These are phyloP conservation scores for Drosophila buzzatii DNA, from an alignment of 2,888 invertebrate genomes.

Conservation along the genomic window DNA sequence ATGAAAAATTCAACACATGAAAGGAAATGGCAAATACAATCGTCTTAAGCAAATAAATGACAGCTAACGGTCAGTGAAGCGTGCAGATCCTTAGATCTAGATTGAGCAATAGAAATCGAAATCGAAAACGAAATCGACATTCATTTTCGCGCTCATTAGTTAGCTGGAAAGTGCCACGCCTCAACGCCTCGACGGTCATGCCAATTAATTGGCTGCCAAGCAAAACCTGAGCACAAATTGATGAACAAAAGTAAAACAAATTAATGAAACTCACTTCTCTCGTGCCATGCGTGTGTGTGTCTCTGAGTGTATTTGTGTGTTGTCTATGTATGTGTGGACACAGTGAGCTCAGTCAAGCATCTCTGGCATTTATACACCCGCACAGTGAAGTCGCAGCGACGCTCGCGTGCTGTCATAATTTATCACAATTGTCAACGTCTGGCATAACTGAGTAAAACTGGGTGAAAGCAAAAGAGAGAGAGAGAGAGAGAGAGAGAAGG, in stretches of 20 bases:
- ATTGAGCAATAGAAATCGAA: not conserved
- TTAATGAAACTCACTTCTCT: constrained; percentile 57
- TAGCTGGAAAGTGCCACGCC: constrained; percentile 19
- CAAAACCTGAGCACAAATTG: constrained; percentile 15
- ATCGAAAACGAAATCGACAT: too few species aligned
- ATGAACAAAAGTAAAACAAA: constrained; percentile 35
- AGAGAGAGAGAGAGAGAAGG: not conserved
- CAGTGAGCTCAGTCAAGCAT: constrained; percentile 1
- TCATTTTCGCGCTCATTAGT: constrained; percentile 59
- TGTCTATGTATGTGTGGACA: not conserved
- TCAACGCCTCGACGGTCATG: constrained; percentile 22
- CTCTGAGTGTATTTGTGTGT: constrained; percentile 19
- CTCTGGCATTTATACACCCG: constrained; percentile 2
- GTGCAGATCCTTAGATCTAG: not conserved
- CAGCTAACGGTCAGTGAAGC: constrained; percentile 3
- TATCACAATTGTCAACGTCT: constrained; percentile 75
- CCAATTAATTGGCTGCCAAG: constrained; percentile 68
- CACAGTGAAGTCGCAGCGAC: constrained; percentile 21
- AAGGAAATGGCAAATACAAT: constrained; percentile 23
- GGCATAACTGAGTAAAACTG: not conserved
- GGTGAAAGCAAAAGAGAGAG: not conserved
- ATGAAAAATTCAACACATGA: constrained; percentile 43
- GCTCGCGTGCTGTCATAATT: constrained; percentile 74
- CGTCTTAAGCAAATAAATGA: constrained; percentile 33
- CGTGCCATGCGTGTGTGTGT: constrained; percentile 22